Conservation (phyloP, 2,888 invertebrate species). For the Lasiommata megera region DNA sequence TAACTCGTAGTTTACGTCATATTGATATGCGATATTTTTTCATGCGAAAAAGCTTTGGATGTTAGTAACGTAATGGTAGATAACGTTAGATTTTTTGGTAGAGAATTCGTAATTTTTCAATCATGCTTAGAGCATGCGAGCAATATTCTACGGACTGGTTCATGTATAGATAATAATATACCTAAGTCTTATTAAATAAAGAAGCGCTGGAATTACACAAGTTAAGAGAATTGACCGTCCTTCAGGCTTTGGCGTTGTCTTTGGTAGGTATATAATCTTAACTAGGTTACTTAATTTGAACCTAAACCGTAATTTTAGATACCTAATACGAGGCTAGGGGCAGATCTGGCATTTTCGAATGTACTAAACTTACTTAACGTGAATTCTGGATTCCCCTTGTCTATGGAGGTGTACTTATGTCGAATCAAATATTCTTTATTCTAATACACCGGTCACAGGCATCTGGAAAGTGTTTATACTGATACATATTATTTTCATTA, state of each 20-base stretch:
- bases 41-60: slow-evolving; percentile 70
- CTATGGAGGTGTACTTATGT: too few relatives aligned
- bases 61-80: slow-evolving; percentile 58
- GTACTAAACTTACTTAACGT: too few relatives aligned
- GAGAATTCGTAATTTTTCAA: slow-evolving; percentile 45
- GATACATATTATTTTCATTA: background rate
- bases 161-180: slow-evolving; percentile 21
- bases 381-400: too few relatives aligned
- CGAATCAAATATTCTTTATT: too few relatives aligned
- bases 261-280: background rate
- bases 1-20: slow-evolving; percentile 36
- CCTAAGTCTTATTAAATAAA: slow-evolving; percentile 22
- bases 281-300: too few relatives aligned
- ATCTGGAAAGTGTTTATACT: background rate
- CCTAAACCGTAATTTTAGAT: too few relatives aligned
- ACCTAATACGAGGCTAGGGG: too few relatives aligned
- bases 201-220: slow-evolving; percentile 25
- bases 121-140: slow-evolving; percentile 45
- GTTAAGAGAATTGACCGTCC: slow-evolving; percentile 37
- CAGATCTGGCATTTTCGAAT: too few relatives aligned
- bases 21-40: slow-evolving; percentile 66
- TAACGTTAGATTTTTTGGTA: slow-evolving; percentile 40
- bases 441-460: too few relatives aligned
- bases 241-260: slow-evolving; percentile 21
- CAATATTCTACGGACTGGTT: slow-evolving; percentile 44